Evolutionary conservation across 2,113 vertebrate genomes (phyloP).

Genomic region (Tetrao urogallus): DNA sequence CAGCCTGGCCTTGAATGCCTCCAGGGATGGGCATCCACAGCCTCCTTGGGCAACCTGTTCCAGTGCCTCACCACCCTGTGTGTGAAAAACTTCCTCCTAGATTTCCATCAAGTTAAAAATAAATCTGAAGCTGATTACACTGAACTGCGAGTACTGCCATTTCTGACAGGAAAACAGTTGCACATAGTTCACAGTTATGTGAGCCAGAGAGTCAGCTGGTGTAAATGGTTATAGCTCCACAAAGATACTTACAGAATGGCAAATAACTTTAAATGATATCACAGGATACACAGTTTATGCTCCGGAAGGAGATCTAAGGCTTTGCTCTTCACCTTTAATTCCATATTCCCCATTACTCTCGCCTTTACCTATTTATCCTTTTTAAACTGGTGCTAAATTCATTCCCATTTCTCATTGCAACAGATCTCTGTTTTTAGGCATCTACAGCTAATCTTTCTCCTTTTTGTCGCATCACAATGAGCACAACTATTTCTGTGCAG

Average conservation of each 20-base stretch:
- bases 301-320: slow-evolving; percentile 3
- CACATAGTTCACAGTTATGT: not conserved
- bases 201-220: not conserved
- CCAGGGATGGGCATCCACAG: too few relatives aligned
- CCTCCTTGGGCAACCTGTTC: too few relatives aligned
- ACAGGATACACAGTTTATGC: not conserved
- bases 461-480: not conserved
- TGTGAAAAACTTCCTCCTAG: not conserved
- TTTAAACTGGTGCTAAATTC: not conserved
- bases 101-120: not conserved
- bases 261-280: slow-evolving; percentile 5
- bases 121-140: not conserved
- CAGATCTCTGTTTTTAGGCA: not conserved
- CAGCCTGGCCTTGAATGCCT: too few relatives aligned
- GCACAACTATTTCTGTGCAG: not conserved
- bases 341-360: not conserved
- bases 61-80: too few relatives aligned
- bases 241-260: not conserved
- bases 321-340: not conserved
- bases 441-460: not conserved
- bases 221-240: not conserved
- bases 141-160: not conserved
- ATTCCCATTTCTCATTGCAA: not conserved
- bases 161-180: not conserved
- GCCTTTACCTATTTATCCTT: not conserved